Conservation (phyloP, 1,140 invertebrate species). For the Papilio polytes region DNA sequence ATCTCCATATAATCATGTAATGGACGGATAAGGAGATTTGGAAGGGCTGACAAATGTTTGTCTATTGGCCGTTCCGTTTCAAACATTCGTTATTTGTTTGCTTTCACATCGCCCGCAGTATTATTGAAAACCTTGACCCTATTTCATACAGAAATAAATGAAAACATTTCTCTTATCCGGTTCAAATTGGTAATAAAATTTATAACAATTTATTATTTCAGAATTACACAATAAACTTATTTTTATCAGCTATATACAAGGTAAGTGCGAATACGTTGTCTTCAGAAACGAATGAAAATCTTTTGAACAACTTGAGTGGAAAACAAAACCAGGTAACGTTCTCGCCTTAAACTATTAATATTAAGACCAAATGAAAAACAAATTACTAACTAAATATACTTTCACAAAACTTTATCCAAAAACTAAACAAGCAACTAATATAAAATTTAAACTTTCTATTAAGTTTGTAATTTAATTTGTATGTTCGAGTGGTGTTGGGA, state of each 20-base stretch:
- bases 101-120: slow-evolving; percentile 1
- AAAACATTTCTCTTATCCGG: slow-evolving; percentile 9
- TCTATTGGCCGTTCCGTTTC: slow-evolving; percentile 5
- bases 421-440: slow-evolving; percentile 25
- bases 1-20: slow-evolving; percentile 32
- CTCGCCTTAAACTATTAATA: too few relatives aligned
- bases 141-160: slow-evolving; percentile 21
- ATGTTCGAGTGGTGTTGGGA: neutral
- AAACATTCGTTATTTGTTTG: slow-evolving; percentile 25
- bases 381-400: slow-evolving; percentile 18
- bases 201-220: too few relatives aligned
- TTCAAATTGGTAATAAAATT: neutral
- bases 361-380: neutral
- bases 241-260: too few relatives aligned
- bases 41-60: slow-evolving; percentile 37
- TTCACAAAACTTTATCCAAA: neutral
- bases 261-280: too few relatives aligned
- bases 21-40: slow-evolving; percentile 28
- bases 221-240: too few relatives aligned
- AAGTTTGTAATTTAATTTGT: slow-evolving; percentile 4
- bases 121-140: slow-evolving; percentile 25
- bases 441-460: slow-evolving; percentile 22
- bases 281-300: too few relatives aligned
- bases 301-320: too few relatives aligned
- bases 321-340: too few relatives aligned